A percentile compares a stretch with the other conserved stretches of the same genome.
Evolutionary conservation across 2,113 vertebrate species (phyloP).

Genomic region (Argyrosomus japonicus): DNA sequence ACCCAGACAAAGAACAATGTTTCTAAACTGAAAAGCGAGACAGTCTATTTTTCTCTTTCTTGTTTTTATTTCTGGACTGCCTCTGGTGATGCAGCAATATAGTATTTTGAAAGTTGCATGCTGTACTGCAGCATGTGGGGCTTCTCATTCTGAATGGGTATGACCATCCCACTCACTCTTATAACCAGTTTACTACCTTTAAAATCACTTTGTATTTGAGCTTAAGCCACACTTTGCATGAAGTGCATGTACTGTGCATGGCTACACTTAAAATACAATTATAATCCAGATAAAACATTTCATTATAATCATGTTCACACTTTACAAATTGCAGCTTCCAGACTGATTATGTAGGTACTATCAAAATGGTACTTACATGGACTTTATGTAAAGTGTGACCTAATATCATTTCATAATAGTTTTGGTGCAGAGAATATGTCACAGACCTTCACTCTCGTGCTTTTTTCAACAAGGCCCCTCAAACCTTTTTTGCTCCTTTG

Average conservation of each 20-base stretch:
- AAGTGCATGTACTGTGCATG: no score
- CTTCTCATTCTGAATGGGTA: not conserved
- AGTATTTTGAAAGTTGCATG: conserved; percentile 24
- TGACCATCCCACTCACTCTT: not conserved
- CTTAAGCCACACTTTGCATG: conserved; percentile 51
- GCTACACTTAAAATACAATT: not conserved
- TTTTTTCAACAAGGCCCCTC: conserved; percentile 57
- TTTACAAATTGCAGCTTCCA: conserved; percentile 1
- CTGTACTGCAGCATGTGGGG: conserved; percentile 12
- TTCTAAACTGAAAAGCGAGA: conserved; percentile 35
- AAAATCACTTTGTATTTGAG: conserved; percentile 21
- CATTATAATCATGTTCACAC: not conserved
- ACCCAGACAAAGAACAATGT: conserved; percentile 55
- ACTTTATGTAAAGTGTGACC: conserved; percentile 68
- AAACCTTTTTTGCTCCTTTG: conserved; percentile 69
- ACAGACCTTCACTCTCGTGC: conserved; percentile 61
- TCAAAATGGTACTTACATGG: conserved; percentile 12
- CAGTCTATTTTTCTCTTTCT: conserved; percentile 13
- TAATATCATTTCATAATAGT: conserved; percentile 22
- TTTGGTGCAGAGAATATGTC: conserved; percentile 50
- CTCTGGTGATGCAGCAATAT: conserved; percentile 13
- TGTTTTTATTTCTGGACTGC: conserved; percentile 17
- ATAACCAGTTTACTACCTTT: conserved; percentile 17
- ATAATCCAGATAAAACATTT: not conserved
- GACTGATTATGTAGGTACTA: not conserved